These are phyloP conservation scores for Spodoptera frugiperda DNA, from an alignment of 1,140 invertebrate species.

Conservation along the genomic window DNA sequence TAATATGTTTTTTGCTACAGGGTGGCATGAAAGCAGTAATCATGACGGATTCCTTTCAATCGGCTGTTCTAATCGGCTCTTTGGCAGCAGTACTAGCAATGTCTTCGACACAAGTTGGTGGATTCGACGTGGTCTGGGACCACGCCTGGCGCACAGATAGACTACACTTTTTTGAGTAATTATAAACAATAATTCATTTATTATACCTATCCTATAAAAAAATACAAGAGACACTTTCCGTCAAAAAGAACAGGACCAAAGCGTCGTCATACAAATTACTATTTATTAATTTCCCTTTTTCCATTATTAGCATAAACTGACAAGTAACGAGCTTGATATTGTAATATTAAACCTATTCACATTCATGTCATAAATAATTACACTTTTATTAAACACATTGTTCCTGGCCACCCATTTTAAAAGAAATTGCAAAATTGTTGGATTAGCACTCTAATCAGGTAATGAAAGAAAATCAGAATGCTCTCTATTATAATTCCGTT, in stretches of 20 bases:
- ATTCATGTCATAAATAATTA: background rate
- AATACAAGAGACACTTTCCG: too few species aligned
- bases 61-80: conserved; percentile 86
- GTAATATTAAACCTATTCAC: background rate
- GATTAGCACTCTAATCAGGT: conserved; percentile 7
- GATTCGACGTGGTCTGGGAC: conserved; percentile 89
- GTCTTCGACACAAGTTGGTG: conserved; percentile 90
- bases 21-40: conserved; percentile 98
- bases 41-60: conserved; percentile 96
- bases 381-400: background rate
- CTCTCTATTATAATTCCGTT: conserved; percentile 8
- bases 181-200: background rate
- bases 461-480: conserved; percentile 2
- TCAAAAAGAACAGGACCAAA: too few species aligned
- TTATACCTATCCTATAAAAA: too few species aligned
- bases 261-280: too few species aligned
- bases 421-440: background rate
- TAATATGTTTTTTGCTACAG: conserved; percentile 79
- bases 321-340: too few species aligned
- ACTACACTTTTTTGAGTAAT: conserved; percentile 93
- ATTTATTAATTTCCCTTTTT: too few species aligned
- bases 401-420: background rate
- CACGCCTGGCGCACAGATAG: conserved; percentile 88
- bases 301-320: too few species aligned
- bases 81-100: conserved; percentile 91